A percentile compares a stretch with the other conserved stretches of the same genome.
Conservation (phyloP, 2,113 vertebrate species). For the Dicentrarchus labrax region DNA sequence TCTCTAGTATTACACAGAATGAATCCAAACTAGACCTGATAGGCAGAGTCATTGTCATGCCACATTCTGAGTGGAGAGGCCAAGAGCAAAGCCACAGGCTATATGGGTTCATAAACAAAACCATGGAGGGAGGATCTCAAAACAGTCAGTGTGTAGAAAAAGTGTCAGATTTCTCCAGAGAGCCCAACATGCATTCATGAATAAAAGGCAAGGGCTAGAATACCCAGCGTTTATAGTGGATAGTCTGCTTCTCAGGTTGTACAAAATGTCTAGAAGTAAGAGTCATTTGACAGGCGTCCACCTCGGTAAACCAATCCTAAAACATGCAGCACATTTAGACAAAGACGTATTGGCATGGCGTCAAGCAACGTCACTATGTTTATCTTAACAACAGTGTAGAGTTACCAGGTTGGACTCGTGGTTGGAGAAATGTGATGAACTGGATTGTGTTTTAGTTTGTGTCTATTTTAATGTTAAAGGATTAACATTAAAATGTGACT, state of each 20-base stretch:
- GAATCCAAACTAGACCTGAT: slow-evolving; percentile 39
- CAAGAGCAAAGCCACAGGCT: slow-evolving; percentile 39
- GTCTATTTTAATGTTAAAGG: neutral
- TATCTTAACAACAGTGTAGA: neutral
- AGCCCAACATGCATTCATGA: slow-evolving; percentile 64
- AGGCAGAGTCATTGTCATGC: slow-evolving; percentile 45
- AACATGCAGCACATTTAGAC: slow-evolving; percentile 1
- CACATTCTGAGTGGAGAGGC: slow-evolving; percentile 44
- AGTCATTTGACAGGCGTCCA: slow-evolving; percentile 28
- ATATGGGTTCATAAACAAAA: slow-evolving; percentile 50
- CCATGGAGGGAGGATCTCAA: slow-evolving; percentile 41
- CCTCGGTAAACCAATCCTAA: slow-evolving; percentile 19
- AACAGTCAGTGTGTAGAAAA: slow-evolving; percentile 43
- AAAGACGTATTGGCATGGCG: neutral
- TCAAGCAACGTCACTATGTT: neutral
- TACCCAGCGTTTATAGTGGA: slow-evolving; percentile 48
- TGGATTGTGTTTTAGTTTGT: neutral
- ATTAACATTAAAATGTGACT: no score
- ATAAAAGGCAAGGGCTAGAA: slow-evolving; percentile 54
- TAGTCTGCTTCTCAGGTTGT: slow-evolving; percentile 57
- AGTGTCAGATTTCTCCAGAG: slow-evolving; percentile 52
- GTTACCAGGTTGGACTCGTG: neutral
- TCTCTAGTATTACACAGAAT: slow-evolving; percentile 59
- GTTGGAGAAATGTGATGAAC: neutral
- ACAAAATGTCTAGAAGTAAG: slow-evolving; percentile 55